Conservation (phyloP, 2,113 vertebrate genomes). For the Neodontobutis hainanensis region DNA sequence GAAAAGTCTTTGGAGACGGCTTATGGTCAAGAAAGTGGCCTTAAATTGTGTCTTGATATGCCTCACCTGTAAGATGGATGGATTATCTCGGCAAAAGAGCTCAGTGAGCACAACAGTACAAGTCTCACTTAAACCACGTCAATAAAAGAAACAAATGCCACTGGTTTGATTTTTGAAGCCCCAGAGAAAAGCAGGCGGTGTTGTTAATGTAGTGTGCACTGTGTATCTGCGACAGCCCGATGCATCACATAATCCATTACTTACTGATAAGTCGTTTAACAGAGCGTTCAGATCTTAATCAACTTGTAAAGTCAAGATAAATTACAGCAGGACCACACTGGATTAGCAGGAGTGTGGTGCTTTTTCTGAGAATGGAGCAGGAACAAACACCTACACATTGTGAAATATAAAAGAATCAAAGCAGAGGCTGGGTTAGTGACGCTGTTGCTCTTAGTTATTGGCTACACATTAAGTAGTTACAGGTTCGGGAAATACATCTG, state of each 20-base stretch:
- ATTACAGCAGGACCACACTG: slow-evolving; percentile 5
- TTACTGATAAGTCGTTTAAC: slow-evolving; percentile 33
- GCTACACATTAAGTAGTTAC: no score
- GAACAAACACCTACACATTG: neutral
- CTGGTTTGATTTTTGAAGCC: neutral
- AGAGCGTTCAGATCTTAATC: slow-evolving; percentile 21
- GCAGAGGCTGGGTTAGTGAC: no score
- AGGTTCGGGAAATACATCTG: no score
- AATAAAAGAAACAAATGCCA: neutral
- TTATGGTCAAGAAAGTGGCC: no score
- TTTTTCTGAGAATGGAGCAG: no score
- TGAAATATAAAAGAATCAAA: no score
- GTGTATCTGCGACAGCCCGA: neutral
- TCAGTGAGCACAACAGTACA: no score
- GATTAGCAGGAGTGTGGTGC: neutral
- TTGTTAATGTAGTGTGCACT: neutral
- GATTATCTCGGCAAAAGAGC: no score
- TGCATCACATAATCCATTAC: slow-evolving; percentile 4
- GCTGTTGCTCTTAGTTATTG: no score
- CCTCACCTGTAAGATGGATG: no score
- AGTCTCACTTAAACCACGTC: neutral
- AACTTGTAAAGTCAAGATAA: slow-evolving; percentile 23
- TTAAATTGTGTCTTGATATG: no score
- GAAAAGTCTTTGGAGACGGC: no score
- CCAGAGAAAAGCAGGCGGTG: neutral